Conservation (phyloP, 2,888 invertebrate genomes). For the Axea sp. region DNA sequence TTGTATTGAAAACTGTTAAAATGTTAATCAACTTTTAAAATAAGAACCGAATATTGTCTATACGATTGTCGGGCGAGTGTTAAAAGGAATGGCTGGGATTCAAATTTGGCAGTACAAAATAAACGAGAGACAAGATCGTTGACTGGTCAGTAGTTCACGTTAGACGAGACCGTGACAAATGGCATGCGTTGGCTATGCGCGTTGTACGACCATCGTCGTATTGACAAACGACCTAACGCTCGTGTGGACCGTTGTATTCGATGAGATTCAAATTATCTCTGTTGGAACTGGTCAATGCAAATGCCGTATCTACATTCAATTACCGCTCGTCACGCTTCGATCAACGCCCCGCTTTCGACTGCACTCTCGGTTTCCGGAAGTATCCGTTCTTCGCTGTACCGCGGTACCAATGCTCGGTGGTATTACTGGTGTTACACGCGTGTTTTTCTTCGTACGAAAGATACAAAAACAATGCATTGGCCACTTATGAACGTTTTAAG, state of each 20-base stretch:
- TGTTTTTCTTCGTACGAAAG: no score
- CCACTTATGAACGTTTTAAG: no score
- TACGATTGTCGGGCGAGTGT: constrained; percentile 25
- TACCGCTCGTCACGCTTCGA: constrained; percentile 78
- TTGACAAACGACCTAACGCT: constrained; percentile 79
- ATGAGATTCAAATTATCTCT: constrained; percentile 79
- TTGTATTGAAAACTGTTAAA: background rate
- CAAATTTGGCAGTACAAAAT: constrained; percentile 52
- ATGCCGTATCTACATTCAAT: constrained; percentile 78
- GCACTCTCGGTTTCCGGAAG: constrained; percentile 55
- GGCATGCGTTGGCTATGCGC: constrained; percentile 68
- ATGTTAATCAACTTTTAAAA: no score
- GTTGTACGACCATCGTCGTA: constrained; percentile 78
- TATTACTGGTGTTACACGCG: background rate
- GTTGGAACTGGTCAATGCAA: constrained; percentile 78
- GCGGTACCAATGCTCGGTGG: constrained; percentile 30
- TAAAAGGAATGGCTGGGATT: constrained; percentile 38
- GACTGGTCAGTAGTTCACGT: constrained; percentile 59
- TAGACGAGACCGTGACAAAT: constrained; percentile 72
- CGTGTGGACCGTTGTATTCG: constrained; percentile 75
- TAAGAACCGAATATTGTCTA: no score
- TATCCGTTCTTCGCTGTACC: constrained; percentile 55
- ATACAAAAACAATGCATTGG: no score
- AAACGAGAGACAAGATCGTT: constrained; percentile 40
- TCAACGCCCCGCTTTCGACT: constrained; percentile 67